A percentile compares a stretch with the other conserved stretches of the same genome.
Conservation (phyloP, 2,113 vertebrate species). For the Verasper variegatus region DNA sequence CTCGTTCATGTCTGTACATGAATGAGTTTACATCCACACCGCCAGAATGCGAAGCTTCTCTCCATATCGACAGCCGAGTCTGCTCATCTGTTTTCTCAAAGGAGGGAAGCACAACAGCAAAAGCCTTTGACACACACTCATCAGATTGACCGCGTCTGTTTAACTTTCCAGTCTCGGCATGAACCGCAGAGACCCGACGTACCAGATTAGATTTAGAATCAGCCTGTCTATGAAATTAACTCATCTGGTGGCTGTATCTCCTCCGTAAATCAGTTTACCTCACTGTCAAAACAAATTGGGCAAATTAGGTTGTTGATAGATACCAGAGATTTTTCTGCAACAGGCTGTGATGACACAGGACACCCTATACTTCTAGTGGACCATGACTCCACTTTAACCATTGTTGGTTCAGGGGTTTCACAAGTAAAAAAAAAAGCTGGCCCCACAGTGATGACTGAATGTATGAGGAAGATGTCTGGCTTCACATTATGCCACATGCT, state of each 20-base stretch:
- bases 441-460: neutral
- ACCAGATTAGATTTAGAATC: conserved; percentile 33
- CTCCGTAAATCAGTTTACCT: conserved; percentile 41
- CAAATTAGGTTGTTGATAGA: conserved; percentile 31
- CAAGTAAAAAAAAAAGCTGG: neutral
- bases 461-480: neutral
- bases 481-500: neutral
- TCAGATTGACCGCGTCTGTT: conserved; percentile 32
- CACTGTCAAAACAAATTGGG: conserved; percentile 41
- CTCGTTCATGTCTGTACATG: conserved; percentile 46
- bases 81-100: conserved; percentile 47
- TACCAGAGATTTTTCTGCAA: conserved; percentile 48
- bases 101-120: conserved; percentile 51
- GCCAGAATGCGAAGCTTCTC: conserved; percentile 61
- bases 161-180: conserved; percentile 3
- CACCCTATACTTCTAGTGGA: neutral
- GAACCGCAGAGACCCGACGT: conserved; percentile 9
- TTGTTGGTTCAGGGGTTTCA: neutral
- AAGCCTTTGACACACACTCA: conserved; percentile 61
- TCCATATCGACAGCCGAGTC: conserved; percentile 45
- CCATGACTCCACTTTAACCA: conserved; percentile 5
- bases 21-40: conserved; percentile 50
- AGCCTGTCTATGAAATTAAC: conserved; percentile 41
- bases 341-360: conserved; percentile 34
- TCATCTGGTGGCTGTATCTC: conserved; percentile 44